Percentiles rank a stretch among this genome's conserved stretches.
Conservation (phyloP, 1,140 invertebrate species). For the Magallana ariakensis region DNA sequence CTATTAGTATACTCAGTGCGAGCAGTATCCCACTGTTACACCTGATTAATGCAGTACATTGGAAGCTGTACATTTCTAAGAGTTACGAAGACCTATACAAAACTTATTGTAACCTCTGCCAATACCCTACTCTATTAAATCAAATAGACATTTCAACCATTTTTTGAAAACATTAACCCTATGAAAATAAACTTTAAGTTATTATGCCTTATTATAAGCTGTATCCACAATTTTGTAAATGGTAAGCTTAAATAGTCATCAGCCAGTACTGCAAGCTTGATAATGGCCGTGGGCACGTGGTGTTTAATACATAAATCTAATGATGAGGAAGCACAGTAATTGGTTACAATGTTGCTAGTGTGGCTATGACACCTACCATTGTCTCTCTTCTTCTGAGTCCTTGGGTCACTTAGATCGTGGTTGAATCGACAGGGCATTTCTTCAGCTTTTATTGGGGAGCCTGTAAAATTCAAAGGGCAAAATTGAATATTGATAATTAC, state of each 20-base stretch:
- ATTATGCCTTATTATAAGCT: no score
- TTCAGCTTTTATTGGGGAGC: conserved; percentile 25
- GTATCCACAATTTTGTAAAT: no score
- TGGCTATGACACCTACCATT: no score
- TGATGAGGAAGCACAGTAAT: background rate
- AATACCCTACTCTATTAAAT: no score
- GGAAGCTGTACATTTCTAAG: no score
- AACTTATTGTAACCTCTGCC: background rate
- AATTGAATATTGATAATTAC: background rate
- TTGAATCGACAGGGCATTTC: conserved; percentile 29
- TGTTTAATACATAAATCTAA: background rate
- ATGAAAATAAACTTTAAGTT: background rate
- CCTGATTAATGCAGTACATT: no score
- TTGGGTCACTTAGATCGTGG: no score
- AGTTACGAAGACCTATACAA: no score
- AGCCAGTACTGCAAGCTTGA: background rate
- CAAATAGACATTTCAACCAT: background rate
- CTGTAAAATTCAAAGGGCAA: conserved; percentile 15
- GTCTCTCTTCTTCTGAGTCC: no score
- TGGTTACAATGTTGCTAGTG: background rate
- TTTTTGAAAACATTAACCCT: background rate
- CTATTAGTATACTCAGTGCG: background rate
- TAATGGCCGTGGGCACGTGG: background rate
- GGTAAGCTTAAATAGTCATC: no score
- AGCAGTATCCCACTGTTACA: background rate